Base-by-base conservation (phyloP, 1,140 invertebrate genomes). In the Oscheius sp. region DNA sequence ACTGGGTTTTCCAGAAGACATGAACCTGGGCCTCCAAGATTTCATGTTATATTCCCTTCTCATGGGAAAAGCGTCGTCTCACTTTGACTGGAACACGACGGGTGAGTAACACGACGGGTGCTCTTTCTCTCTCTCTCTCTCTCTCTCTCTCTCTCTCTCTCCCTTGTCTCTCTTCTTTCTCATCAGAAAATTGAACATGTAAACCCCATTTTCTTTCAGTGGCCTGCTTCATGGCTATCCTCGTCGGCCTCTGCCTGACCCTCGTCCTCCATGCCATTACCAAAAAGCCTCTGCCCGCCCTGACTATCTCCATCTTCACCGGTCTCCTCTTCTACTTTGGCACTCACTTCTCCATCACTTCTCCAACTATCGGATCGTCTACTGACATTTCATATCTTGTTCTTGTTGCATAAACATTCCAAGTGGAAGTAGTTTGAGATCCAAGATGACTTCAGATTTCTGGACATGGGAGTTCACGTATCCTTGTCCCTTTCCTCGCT, bases 11-110 rank as follows among this genome's bases (percentile, higher is more conserved):
- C 4, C 36, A 71, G 69, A 36, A 71, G 75, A 96, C 23, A 92
- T 99, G 0, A 99, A 99, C 86, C 87, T 99, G 1, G 97, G 97
- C 46, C 88, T 99, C 3, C 96, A 97, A 34, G 82, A 83, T 68
- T 99, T 99, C 82, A 98, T 99, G 77, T 99, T 99, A 87, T 99
- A 99, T 87, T 95, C 93, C 82, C 94, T 99, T 58, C 86, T 99
- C 38, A 95, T 99, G 3, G 97, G 97, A 15, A 99, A 99, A 87
- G 10, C 97, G 93, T 64, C 59, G 2, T 95, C 93, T n/a, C 95
- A 96, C 86, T 95, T 95, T 34, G 96, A 99, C 85, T 99, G 96
- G 96, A 99, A 97, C 82, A 98, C 95, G 46, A 98, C 95, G 0
- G 87, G 23, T 66, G 7, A 13, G 34, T 32, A 31, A n/a, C n/a